Percentiles rank a stretch among this genome's conserved stretches.
These are phyloP conservation scores for Himalopsyche phryganea DNA, from an alignment of 1,140 invertebrate genomes.

Conservation along the genomic window DNA sequence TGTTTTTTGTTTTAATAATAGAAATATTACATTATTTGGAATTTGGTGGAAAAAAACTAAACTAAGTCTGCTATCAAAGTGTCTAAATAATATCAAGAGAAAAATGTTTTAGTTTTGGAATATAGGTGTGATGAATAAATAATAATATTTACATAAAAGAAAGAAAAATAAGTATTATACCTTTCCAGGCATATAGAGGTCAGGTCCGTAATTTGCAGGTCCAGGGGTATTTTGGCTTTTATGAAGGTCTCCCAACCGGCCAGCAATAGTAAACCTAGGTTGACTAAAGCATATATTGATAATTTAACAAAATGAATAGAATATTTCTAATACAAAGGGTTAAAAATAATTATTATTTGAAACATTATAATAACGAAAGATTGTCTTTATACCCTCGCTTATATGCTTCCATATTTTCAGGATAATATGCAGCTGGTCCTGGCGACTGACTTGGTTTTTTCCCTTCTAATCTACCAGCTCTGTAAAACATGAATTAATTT, in stretches of 20 bases:
- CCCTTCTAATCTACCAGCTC: conserved; percentile 38
- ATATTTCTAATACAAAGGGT: background rate
- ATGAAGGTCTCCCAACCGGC: background rate
- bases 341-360: no score
- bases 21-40: background rate
- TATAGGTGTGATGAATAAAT: background rate
- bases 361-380: no score
- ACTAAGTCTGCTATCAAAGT: background rate
- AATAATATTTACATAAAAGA: background rate
- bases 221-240: background rate
- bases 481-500: background rate
- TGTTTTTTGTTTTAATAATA: background rate
- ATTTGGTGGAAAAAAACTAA: background rate
- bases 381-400: conserved; percentile 33
- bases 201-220: conserved; percentile 8
- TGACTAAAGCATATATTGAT: background rate
- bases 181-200: conserved; percentile 14
- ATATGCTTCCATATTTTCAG: conserved; percentile 41
- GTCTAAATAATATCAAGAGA: background rate
- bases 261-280: conserved; percentile 3
- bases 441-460: conserved; percentile 45
- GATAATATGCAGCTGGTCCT: conserved; percentile 57
- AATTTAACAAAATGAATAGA: background rate
- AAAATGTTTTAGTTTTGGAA: background rate
- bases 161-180: background rate